Evolutionary conservation across 2,797 vertebrate genomes (phyloP).

Genomic region (Otus scops): DNA sequence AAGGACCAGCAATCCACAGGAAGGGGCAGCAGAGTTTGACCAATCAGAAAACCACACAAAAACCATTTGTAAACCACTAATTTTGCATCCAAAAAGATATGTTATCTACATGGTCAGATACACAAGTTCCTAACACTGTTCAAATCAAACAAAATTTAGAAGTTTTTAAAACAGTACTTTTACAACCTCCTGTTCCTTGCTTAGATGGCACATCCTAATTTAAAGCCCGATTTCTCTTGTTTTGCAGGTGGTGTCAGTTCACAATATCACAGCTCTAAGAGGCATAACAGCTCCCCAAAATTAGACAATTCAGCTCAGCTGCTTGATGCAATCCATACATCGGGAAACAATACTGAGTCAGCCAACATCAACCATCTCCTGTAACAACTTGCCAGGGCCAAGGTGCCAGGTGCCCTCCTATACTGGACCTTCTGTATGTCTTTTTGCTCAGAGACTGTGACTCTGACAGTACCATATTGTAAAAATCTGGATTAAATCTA

Average conservation of each 20-base stretch:
- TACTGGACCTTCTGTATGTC: neutral
- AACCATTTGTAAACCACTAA: neutral
- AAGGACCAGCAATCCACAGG: neutral
- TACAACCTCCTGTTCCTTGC: neutral
- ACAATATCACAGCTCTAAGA: neutral
- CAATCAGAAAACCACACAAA: neutral
- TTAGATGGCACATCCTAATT: neutral
- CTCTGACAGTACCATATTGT: neutral
- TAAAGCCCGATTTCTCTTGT: neutral
- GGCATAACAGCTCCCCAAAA: neutral
- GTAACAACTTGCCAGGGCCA: neutral
- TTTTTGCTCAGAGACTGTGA: neutral
- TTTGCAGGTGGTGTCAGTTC: neutral
- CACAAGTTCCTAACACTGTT: neutral
- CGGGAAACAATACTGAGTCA: neutral
- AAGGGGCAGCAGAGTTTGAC: neutral
- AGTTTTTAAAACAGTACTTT: neutral
- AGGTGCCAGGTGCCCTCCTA: neutral
- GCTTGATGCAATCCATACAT: neutral
- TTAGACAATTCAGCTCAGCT: neutral
- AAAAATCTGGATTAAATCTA: conserved; percentile 55
- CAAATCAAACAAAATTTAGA: neutral
- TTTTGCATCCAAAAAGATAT: neutral
- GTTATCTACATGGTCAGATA: neutral
- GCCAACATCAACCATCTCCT: neutral